phyloP scores from a whole-genome alignment of 2,113 vertebrate genomes.

The Dunckerocampus dactyliophorus region DNA sequence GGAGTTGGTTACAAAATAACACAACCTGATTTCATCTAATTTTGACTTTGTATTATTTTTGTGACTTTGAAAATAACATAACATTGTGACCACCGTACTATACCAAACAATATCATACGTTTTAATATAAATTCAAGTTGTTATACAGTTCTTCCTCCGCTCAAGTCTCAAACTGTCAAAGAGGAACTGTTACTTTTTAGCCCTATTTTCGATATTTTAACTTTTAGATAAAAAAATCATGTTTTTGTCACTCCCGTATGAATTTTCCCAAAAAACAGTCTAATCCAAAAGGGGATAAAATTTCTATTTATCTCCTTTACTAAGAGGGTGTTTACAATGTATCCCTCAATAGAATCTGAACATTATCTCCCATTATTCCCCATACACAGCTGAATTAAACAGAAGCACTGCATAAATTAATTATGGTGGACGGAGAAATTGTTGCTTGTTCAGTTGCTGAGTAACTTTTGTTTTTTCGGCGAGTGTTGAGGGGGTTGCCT shows the following conservation, averaged over 20 bases:
- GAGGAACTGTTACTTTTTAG: too few species aligned
- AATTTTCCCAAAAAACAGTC: constrained; percentile 15
- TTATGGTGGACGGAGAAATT: constrained; percentile 36
- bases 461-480: constrained; percentile 20
- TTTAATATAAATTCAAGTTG: neutral
- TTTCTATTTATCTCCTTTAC: constrained; percentile 9
- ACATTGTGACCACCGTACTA: too few species aligned
- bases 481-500: neutral
- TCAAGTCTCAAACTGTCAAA: neutral
- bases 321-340: constrained; percentile 28
- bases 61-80: neutral
- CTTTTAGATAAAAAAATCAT: constrained; percentile 1
- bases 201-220: neutral
- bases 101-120: neutral
- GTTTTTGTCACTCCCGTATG: constrained; percentile 8
- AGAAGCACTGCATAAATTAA: constrained; percentile 41
- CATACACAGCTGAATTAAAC: constrained; percentile 33
- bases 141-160: neutral
- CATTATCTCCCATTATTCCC: constrained; percentile 33
- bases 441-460: constrained; percentile 35
- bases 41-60: neutral
- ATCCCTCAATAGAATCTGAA: constrained; percentile 32
- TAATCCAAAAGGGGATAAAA: constrained; percentile 12
- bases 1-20: neutral
- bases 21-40: too few species aligned